A percentile compares a stretch with the other conserved stretches of the same genome.
Evolutionary conservation across 1,140 invertebrate genomes (phyloP).

Genomic region (Penaeus indicus): DNA sequence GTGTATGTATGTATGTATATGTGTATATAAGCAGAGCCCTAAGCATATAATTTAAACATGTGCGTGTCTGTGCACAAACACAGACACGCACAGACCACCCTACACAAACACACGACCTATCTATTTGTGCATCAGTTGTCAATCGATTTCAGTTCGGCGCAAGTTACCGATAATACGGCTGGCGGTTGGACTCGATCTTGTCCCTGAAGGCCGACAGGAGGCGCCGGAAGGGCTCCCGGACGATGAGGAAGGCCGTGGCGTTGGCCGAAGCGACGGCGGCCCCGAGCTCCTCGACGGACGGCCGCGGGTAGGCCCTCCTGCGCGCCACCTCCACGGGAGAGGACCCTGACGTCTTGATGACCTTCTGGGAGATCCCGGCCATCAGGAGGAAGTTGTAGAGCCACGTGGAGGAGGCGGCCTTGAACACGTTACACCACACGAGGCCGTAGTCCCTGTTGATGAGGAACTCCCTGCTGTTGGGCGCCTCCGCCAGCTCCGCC

Average conservation of each 20-base stretch:
- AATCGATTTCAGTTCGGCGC: too few species aligned
- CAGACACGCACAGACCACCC: too few species aligned
- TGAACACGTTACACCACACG: conserved; percentile 89
- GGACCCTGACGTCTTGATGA: conserved; percentile 58
- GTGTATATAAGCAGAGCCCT: too few species aligned
- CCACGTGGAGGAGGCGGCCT: conserved; percentile 88
- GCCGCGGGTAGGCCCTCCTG: neutral
- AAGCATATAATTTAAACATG: too few species aligned
- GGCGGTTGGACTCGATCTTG: conserved; percentile 70
- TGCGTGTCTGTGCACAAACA: too few species aligned
- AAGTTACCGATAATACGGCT: too few species aligned
- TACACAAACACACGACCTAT: too few species aligned
- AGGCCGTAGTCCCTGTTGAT: conserved; percentile 83
- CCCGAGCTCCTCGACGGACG: conserved; percentile 15
- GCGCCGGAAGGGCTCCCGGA: conserved; percentile 74
- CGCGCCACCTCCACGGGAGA: conserved; percentile 27
- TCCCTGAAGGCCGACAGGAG: conserved; percentile 74
- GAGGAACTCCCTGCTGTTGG: conserved; percentile 77
- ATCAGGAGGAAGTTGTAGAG: conserved; percentile 80
- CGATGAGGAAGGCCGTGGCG: conserved; percentile 69
- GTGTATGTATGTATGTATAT: too few species aligned
- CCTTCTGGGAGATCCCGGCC: conserved; percentile 71
- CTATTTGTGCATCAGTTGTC: too few species aligned
- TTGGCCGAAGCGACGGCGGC: conserved; percentile 64
- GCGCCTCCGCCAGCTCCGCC: neutral